These are phyloP conservation scores for Sebastes fasciatus DNA, from an alignment of 2,113 vertebrate genomes.

Conservation along the genomic window DNA sequence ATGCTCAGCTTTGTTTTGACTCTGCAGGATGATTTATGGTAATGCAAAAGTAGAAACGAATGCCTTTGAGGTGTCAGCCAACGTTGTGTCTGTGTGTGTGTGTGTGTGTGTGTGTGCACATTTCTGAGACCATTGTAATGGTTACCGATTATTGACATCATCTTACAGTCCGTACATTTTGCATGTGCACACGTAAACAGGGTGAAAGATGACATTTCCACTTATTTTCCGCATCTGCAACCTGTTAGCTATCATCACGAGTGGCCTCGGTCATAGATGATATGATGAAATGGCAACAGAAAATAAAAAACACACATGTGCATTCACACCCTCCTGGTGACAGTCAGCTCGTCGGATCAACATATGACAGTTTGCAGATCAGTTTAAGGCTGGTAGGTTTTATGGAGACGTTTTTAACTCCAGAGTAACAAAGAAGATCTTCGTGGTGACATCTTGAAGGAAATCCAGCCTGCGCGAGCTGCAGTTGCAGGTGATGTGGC, in stretches of 20 bases:
- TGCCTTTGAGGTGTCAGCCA: conserved; percentile 4
- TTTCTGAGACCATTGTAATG: neutral
- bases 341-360: neutral
- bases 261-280: neutral
- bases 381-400: neutral
- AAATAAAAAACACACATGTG: conserved; percentile 33
- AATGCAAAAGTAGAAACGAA: conserved; percentile 21
- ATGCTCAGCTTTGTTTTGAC: conserved; percentile 36
- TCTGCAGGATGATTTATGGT: conserved; percentile 34
- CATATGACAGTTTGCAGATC: neutral
- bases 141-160: neutral
- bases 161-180: neutral
- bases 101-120: conserved; percentile 14
- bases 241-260: conserved; percentile 25
- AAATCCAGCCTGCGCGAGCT: conserved; percentile 13
- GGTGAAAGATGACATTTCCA: conserved; percentile 21
- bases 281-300: conserved; percentile 14
- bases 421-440: conserved; percentile 19
- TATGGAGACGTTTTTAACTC: neutral
- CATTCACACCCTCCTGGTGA: conserved; percentile 28
- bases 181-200: conserved; percentile 11
- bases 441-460: conserved; percentile 13
- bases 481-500: conserved; percentile 73
- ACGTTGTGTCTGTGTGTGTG: neutral
- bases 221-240: conserved; percentile 46